phyloP scores from a whole-genome alignment of 2,888 invertebrate species.

The Harmothoe impar region DNA sequence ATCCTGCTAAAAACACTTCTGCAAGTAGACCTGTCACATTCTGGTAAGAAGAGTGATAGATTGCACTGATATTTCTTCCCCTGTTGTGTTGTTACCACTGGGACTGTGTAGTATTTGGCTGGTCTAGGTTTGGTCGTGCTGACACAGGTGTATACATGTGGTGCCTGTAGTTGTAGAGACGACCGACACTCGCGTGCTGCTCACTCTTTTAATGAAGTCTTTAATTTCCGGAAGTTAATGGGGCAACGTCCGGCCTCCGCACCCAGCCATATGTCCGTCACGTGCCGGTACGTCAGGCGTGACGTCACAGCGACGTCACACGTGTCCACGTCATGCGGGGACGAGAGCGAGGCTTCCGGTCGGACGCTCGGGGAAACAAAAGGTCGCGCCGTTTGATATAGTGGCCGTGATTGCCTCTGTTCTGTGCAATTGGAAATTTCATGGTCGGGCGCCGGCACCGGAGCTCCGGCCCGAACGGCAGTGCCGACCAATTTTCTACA shows the following conservation, averaged over 20 bases:
- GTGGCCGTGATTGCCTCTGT: slow-evolving; percentile 37
- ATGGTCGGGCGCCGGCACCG: slow-evolving; percentile 23
- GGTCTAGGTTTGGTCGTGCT: too few relatives aligned
- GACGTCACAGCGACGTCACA: slow-evolving; percentile 42
- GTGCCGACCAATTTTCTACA: slow-evolving; percentile 54
- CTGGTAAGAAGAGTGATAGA: too few relatives aligned
- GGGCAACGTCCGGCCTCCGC: background rate
- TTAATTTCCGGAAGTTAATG: background rate
- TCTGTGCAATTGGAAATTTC: slow-evolving; percentile 56
- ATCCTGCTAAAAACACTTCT: too few relatives aligned
- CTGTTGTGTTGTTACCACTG: too few relatives aligned
- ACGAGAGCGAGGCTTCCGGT: slow-evolving; percentile 30
- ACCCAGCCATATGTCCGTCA: slow-evolving; percentile 53
- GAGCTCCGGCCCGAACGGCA: background rate
- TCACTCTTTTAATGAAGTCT: slow-evolving; percentile 27
- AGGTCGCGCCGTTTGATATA: slow-evolving; percentile 59
- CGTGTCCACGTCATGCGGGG: slow-evolving; percentile 33
- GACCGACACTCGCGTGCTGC: background rate
- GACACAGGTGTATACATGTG: too few relatives aligned
- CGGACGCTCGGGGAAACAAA: slow-evolving; percentile 38
- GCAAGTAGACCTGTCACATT: too few relatives aligned
- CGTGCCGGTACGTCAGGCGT: slow-evolving; percentile 47
- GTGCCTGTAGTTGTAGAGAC: background rate
- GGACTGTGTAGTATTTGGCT: too few relatives aligned
- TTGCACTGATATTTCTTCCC: too few relatives aligned